Base-by-base conservation (phyloP, 1,140 invertebrate species). In the Drosophila sp. region DNA sequence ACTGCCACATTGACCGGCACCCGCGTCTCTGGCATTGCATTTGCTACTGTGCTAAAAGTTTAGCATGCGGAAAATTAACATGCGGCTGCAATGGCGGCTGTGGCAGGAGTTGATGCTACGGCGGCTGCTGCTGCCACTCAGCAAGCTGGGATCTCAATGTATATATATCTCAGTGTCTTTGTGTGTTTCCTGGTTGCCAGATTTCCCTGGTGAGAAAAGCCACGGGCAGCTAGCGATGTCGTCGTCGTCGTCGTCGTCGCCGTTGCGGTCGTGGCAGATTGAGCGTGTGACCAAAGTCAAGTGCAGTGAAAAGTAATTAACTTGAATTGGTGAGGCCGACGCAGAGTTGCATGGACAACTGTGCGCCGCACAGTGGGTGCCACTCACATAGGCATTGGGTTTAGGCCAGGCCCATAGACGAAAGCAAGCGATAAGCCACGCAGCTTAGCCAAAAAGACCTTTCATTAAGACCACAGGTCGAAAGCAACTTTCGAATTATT, bases 301-400 rank as follows among this genome's bases (percentile, higher is more conserved):
- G 83, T 89, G 83, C 83, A 89, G 83, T 80, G 83, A 89, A 89
- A 89, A 89, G 83, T 89, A 89, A 89, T 89, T 89, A 89, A 89
- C 83, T 89, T 71, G 73, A 87, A 89, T 80, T 89, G 77, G 80
- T 78, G 76, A 56, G 62, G 14, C 80, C 25, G 41, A 46, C 54
- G 27, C 40, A 38, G 67, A 46, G 51, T 40, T 46, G 53, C 57
- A 57, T 64, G 58, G 57, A 45, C 29, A 67, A 72, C 63, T 59
- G 62, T 66, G 70, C 21, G 38, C 21, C 29, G 64, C 75, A 75
- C 82, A 86, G 75, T 84, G 82, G 81, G 78, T 81, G 82, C 72
- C 78, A 67, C 13, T 51, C 16, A 16, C 27, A 50, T 50, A 50
- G 59, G 59, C 59, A 43, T 8, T 29, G 8, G 8, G 6, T 51